A percentile compares a stretch with the other conserved stretches of the same genome.
These are phyloP conservation scores for Eretmochelys imbricata DNA, from an alignment of 2,113 vertebrate genomes.

Conservation along the genomic window DNA sequence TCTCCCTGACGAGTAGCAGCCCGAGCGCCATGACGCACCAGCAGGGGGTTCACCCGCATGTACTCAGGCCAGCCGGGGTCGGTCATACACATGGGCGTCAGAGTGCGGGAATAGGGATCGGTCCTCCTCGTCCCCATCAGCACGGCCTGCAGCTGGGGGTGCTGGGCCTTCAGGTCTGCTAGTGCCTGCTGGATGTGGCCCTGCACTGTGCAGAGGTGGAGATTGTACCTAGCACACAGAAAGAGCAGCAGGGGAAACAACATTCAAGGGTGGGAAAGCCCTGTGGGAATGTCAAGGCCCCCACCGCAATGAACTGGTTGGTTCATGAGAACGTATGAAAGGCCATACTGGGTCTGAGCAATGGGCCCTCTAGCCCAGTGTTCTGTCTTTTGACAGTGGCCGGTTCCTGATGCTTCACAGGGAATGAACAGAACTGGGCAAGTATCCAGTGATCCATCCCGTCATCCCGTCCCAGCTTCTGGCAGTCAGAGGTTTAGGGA, in stretches of 20 bases:
- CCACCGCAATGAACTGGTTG: not conserved
- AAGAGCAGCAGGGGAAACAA: not conserved
- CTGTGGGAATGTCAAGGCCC: not conserved
- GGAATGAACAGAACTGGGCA: not conserved
- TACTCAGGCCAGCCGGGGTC: conserved; percentile 92
- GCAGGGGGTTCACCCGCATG: conserved; percentile 92
- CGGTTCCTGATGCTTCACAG: not conserved
- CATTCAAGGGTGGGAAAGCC: not conserved
- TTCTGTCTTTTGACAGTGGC: not conserved
- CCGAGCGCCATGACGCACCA: conserved; percentile 76
- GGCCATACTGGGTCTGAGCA: not conserved
- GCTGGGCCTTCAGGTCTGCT: conserved; percentile 78
- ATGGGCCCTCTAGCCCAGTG: not conserved
- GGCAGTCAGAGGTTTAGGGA: not conserved
- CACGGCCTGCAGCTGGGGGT: conserved; percentile 87
- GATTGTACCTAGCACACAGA: conserved; percentile 80
- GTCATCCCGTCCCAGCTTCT: no score
- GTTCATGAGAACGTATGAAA: not conserved
- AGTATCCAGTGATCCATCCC: not conserved
- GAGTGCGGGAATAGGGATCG: conserved; percentile 90
- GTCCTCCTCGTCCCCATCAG: conserved; percentile 94
- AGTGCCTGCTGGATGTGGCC: conserved; percentile 91
- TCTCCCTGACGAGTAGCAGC: not conserved
- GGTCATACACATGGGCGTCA: conserved; percentile 85
- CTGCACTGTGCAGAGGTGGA: conserved; percentile 86